A percentile compares a stretch with the other conserved stretches of the same genome.
Evolutionary conservation across 2,888 invertebrate species (phyloP).

Genomic region (Desoria tigrina): DNA sequence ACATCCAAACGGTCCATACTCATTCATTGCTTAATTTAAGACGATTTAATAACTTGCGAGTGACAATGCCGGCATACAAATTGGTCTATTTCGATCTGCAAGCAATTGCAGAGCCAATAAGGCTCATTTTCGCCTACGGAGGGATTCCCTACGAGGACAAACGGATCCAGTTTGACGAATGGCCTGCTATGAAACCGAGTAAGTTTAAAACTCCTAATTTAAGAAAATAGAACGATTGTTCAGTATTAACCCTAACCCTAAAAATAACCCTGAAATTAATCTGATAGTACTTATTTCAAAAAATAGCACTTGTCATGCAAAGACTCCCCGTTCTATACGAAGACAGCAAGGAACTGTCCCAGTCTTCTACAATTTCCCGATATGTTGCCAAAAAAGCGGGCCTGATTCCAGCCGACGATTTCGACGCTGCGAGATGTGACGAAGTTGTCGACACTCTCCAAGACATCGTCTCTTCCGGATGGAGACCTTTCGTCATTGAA

Average conservation of each 20-base stretch:
- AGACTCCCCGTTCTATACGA: slow-evolving; percentile 48
- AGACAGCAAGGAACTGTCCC: slow-evolving; percentile 48
- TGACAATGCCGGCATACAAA: slow-evolving; percentile 57
- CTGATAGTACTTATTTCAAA: background rate
- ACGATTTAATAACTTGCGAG: too few species aligned
- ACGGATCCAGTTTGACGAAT: slow-evolving; percentile 28
- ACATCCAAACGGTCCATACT: too few species aligned
- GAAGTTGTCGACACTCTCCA: slow-evolving; percentile 31
- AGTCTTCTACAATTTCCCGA: slow-evolving; percentile 50
- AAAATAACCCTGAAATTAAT: background rate
- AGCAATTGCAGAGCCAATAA: slow-evolving; percentile 56
- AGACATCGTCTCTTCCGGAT: slow-evolving; percentile 11
- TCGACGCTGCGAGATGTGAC: slow-evolving; percentile 32
- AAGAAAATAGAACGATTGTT: background rate
- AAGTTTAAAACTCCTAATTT: slow-evolving; percentile 11
- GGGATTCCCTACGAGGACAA: slow-evolving; percentile 37
- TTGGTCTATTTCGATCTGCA: slow-evolving; percentile 64
- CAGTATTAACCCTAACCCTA: background rate
- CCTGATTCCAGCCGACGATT: slow-evolving; percentile 35
- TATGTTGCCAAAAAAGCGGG: slow-evolving; percentile 50
- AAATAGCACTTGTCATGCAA: background rate
- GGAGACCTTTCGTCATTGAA: background rate
- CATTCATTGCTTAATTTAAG: too few species aligned
- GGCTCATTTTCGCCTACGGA: slow-evolving; percentile 38
- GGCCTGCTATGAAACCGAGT: slow-evolving; percentile 32